Conservation (phyloP, 2,888 invertebrate species). For the Galerucella pusilla region DNA sequence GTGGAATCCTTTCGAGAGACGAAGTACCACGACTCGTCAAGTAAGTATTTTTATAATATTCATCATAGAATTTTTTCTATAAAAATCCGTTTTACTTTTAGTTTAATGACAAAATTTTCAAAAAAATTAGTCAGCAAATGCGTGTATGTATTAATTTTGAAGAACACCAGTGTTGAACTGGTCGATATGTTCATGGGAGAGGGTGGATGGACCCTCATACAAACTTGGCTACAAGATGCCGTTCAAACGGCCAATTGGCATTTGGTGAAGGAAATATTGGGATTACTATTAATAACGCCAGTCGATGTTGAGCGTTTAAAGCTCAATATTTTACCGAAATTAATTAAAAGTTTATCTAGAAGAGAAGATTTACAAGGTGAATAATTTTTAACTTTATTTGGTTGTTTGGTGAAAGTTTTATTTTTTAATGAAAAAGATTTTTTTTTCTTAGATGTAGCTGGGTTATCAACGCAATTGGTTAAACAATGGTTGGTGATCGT, state of each 20-base stretch:
- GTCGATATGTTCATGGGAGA: constrained; percentile 89
- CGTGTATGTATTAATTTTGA: constrained; percentile 92
- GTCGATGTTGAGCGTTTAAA: constrained; percentile 91
- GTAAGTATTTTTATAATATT: constrained; percentile 68
- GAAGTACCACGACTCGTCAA: constrained; percentile 90
- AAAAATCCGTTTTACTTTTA: constrained; percentile 61
- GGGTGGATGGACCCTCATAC: constrained; percentile 92
- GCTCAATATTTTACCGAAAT: constrained; percentile 90
- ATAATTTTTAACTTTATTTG: constrained; percentile 49
- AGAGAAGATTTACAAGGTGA: constrained; percentile 85
- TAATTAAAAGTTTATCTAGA: constrained; percentile 88
- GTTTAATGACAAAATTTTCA: constrained; percentile 95
- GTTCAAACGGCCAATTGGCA: constrained; percentile 87
- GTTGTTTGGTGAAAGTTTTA: background rate
- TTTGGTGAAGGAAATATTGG: constrained; percentile 86
- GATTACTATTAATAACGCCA: constrained; percentile 86
- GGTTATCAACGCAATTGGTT: constrained; percentile 83
- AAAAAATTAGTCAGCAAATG: constrained; percentile 96
- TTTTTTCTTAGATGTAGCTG: constrained; percentile 49
- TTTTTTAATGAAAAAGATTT: background rate
- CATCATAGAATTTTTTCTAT: constrained; percentile 26
- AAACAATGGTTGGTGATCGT: constrained; percentile 92
- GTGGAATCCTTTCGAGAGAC: constrained; percentile 87
- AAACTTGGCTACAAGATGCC: constrained; percentile 91
- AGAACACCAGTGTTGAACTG: constrained; percentile 84